A percentile compares a stretch with the other conserved stretches of the same genome.
These are phyloP conservation scores for Chelon labrosus DNA, from an alignment of 2,797 vertebrate genomes.

Conservation along the genomic window DNA sequence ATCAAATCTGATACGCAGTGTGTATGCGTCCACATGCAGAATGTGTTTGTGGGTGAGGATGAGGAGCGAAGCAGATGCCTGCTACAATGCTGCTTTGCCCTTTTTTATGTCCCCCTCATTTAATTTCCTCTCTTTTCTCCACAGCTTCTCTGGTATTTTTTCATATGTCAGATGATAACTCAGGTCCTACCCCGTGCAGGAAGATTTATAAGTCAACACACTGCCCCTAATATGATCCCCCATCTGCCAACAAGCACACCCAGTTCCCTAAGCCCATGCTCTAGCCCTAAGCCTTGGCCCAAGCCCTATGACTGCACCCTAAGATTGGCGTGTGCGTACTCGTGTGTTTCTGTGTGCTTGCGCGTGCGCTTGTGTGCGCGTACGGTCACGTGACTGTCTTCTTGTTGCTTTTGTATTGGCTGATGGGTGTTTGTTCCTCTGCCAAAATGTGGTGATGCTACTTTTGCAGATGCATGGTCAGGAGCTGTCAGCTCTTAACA, in stretches of 20 bases:
- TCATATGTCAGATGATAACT: conserved; percentile 82
- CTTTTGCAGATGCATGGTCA: conserved; percentile 67
- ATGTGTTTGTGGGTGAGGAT: conserved; percentile 46
- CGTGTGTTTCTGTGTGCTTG: conserved; percentile 14
- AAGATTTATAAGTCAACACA: conserved; percentile 81
- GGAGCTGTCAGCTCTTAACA: conserved; percentile 65
- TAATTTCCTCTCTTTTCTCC: conserved; percentile 73
- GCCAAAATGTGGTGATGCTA: conserved; percentile 56
- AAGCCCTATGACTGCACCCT: conserved; percentile 55
- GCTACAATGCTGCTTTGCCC: conserved; percentile 49
- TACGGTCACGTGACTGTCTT: conserved; percentile 41
- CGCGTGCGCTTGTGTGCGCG: background rate
- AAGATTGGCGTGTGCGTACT: conserved; percentile 35
- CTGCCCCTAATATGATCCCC: conserved; percentile 64
- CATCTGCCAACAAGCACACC: conserved; percentile 66
- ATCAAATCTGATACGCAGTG: conserved; percentile 58
- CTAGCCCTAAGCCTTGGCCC: conserved; percentile 60
- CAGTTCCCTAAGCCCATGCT: conserved; percentile 60
- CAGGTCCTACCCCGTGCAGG: conserved; percentile 69
- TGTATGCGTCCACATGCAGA: conserved; percentile 28
- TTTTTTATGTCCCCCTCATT: conserved; percentile 60
- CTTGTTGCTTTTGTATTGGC: conserved; percentile 23
- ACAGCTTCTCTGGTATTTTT: conserved; percentile 78
- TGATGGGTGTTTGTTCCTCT: conserved; percentile 50
- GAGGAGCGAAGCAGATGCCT: conserved; percentile 53